A percentile compares a stretch with the other conserved stretches of the same genome.
Conservation (phyloP, 2,888 invertebrate genomes). For the Urechis unicinctus region DNA sequence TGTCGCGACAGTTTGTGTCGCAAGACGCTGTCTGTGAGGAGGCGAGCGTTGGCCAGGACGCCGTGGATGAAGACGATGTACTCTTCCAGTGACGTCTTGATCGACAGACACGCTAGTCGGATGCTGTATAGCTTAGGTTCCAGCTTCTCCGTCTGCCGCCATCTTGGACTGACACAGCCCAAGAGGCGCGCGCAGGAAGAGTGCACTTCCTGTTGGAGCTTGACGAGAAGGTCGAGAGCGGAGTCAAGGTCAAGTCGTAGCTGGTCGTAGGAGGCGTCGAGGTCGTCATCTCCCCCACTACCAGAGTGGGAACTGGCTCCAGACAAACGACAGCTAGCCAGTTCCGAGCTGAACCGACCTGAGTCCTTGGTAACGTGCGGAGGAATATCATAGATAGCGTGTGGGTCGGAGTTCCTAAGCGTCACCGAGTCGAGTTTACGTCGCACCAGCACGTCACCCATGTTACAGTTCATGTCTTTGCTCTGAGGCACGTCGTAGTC, state of each 20-base stretch:
- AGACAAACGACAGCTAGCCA: background rate
- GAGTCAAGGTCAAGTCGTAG: conserved; percentile 69
- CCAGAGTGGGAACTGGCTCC: background rate
- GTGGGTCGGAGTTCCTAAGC: background rate
- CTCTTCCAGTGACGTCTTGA: conserved; percentile 77
- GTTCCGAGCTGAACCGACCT: too few species aligned
- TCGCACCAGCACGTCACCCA: conserved; percentile 20
- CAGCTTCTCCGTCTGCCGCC: conserved; percentile 74
- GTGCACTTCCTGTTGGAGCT: conserved; percentile 73
- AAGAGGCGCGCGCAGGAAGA: conserved; percentile 72
- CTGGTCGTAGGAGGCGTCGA: conserved; percentile 31
- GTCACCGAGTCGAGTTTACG: too few species aligned
- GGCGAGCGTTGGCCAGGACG: conserved; percentile 71
- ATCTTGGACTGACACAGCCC: conserved; percentile 65
- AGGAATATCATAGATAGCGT: conserved; percentile 46
- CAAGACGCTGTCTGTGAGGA: background rate
- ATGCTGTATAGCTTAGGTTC: conserved; percentile 76
- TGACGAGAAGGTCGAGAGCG: conserved; percentile 69
- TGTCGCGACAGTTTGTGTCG: background rate
- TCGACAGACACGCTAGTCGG: conserved; percentile 69
- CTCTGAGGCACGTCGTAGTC: conserved; percentile 12
- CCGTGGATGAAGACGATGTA: conserved; percentile 84
- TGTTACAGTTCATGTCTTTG: conserved; percentile 11
- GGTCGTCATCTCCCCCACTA: background rate
- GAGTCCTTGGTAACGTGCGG: conserved; percentile 45